A percentile compares a stretch with the other conserved stretches of the same genome.
Conservation (phyloP, 2,888 invertebrate species). For the Spialia ferax region DNA sequence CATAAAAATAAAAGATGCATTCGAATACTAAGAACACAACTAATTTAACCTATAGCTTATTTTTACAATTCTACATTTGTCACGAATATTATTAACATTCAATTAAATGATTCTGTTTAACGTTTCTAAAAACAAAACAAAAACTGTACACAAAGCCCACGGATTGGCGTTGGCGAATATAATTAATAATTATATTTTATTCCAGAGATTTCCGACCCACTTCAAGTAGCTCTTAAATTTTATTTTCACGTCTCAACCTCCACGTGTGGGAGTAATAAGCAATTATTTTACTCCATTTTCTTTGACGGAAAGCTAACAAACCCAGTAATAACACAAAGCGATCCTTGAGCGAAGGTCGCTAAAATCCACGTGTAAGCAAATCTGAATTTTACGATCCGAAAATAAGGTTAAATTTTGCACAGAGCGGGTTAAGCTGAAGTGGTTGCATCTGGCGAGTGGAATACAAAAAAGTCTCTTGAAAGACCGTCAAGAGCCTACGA, state of each 20-base stretch:
- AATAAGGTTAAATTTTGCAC: constrained; percentile 19
- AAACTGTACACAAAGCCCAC: neutral
- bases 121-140: too few relatives aligned
- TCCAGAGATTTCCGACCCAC: constrained; percentile 18
- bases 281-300: constrained; percentile 35
- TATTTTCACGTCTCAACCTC: constrained; percentile 20
- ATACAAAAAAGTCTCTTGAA: constrained; percentile 26
- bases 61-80: too few relatives aligned
- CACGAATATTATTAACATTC: too few relatives aligned
- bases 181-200: constrained; percentile 5
- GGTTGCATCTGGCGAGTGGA: constrained; percentile 31
- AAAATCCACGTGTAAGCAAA: neutral
- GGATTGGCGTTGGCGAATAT: neutral
- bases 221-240: constrained; percentile 9
- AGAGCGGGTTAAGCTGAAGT: constrained; percentile 2
- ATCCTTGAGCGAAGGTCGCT: constrained; percentile 17
- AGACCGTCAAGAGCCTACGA: constrained; percentile 16
- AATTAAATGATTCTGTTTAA: too few relatives aligned
- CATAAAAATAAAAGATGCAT: too few relatives aligned
- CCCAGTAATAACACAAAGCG: constrained; percentile 29
- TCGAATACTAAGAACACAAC: too few relatives aligned
- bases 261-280: constrained; percentile 26
- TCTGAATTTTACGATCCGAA: neutral
- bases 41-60: too few relatives aligned
- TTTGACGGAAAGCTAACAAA: constrained; percentile 37